Percentiles rank a stretch among this genome's conserved stretches.
Conservation (phyloP, 2,888 invertebrate genomes). For the Chouioia cunea region DNA sequence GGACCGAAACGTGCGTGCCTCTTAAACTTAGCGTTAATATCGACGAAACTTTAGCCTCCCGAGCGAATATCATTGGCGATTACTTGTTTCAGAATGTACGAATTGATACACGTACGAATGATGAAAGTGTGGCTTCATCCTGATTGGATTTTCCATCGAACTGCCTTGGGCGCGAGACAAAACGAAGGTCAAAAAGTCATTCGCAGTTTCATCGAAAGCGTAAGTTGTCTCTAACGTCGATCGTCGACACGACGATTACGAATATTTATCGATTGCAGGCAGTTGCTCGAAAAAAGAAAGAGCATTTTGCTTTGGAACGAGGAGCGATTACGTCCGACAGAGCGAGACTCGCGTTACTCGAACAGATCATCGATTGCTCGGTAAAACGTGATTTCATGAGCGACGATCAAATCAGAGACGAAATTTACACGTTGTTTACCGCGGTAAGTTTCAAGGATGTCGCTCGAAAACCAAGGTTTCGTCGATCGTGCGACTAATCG, state of each 20-base stretch:
- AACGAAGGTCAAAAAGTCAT: slow-evolving; percentile 47
- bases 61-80: too few species aligned
- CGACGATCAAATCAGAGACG: slow-evolving; percentile 44
- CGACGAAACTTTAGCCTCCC: background rate
- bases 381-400: slow-evolving; percentile 43
- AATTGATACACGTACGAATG: slow-evolving; percentile 51
- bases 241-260: background rate
- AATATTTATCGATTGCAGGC: slow-evolving; percentile 37
- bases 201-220: slow-evolving; percentile 49
- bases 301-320: slow-evolving; percentile 44
- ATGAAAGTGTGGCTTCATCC: slow-evolving; percentile 53
- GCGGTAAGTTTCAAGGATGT: slow-evolving; percentile 46
- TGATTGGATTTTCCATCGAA: slow-evolving; percentile 48
- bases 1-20: slow-evolving; percentile 45
- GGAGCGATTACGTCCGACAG: slow-evolving; percentile 39
- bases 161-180: slow-evolving; percentile 42
- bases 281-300: slow-evolving; percentile 49
- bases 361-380: slow-evolving; percentile 47
- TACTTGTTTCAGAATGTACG: slow-evolving; percentile 49
- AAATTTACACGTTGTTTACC: slow-evolving; percentile 52
- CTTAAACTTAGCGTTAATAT: too few species aligned
- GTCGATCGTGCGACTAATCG: background rate
- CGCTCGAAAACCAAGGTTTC: background rate
- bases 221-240: slow-evolving; percentile 29
- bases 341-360: slow-evolving; percentile 47